Evolutionary conservation across 2,888 invertebrate genomes (phyloP), one percentile per base, ranked within the genome.

Genomic region (Ditylenchus weischeri): DNA sequence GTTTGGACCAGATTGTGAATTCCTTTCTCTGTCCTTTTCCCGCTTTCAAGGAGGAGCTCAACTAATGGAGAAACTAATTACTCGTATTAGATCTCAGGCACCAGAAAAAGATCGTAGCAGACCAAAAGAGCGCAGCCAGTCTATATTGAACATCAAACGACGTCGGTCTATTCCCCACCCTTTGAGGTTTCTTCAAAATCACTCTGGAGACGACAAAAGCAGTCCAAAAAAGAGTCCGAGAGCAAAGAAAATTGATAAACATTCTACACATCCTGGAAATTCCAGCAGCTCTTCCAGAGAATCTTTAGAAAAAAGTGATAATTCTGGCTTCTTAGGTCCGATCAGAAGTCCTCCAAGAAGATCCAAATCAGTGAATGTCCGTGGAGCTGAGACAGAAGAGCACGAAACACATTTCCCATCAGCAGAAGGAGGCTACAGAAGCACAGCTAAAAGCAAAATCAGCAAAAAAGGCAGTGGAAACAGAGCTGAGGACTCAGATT

Each of bases 1-100:
- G 11, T 61, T 71, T 43, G 69, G 72, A 15, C 62, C 69, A 1
- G 50, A 72, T 15, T 71, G 71, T 62, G 61, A 66, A 29, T 72
- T 72, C 51, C 49, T 66, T 0, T 65, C 71, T 4, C 21, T 66
- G 18, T 66, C 71, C 3, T 59, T 70, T 61, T 29, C 21, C 23
- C 3, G n/a, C 23, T 54, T 23, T n/a, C 29, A 21, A 21, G 54
- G 29, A 10, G 13, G 15, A 11, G 15, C 23, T 29, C 54, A 54
- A 29, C 54, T 54, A 29, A 11, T 54, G 7, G 54, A 54, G 1
- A 29, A n/a, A 23, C 54, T 54, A 21, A 54, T 54, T n/a, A 21
- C 21, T 21, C 21, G 54, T 3, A 54, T 54, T 11, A 21, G 54
- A 21, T 3, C 54, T 11, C 11, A 54, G 11, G n/a, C 11, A 29